Conservation (phyloP, 2,113 vertebrate genomes). For the Chelonoidis abingdonii region DNA sequence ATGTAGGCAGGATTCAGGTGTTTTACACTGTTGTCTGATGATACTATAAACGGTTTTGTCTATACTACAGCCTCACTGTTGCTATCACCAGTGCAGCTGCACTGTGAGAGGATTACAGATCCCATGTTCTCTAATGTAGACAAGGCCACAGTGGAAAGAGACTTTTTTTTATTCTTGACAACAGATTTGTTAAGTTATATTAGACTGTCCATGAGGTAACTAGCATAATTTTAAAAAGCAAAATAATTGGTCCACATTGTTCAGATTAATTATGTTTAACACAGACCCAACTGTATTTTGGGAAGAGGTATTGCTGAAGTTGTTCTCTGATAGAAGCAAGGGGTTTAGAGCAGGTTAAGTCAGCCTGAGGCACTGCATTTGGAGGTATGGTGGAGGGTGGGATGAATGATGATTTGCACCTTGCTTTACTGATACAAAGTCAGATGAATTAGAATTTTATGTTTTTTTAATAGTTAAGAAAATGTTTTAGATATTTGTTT, state of each 20-base stretch:
- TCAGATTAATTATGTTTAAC: neutral
- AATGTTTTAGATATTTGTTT: neutral
- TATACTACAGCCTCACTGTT: neutral
- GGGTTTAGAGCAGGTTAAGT: neutral
- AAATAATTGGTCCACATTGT: neutral
- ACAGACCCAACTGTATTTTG: neutral
- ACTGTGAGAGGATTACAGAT: neutral
- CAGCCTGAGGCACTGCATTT: neutral
- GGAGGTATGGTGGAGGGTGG: neutral
- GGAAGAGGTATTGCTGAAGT: neutral
- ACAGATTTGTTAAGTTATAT: neutral
- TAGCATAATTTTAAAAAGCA: neutral
- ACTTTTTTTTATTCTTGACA: neutral
- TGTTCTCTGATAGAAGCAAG: neutral
- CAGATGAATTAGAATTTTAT: neutral
- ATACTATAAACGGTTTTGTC: neutral
- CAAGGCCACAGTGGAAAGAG: neutral
- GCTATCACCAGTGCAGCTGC: neutral
- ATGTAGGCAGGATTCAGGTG: neutral
- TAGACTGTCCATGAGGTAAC: neutral
- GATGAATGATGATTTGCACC: neutral
- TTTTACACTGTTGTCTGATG: neutral
- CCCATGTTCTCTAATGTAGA: fast-evolving
- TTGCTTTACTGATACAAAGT: neutral
- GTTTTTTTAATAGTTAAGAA: neutral